Evolutionary conservation across 2,888 invertebrate species (phyloP).

Genomic region (Julus scanicus): DNA sequence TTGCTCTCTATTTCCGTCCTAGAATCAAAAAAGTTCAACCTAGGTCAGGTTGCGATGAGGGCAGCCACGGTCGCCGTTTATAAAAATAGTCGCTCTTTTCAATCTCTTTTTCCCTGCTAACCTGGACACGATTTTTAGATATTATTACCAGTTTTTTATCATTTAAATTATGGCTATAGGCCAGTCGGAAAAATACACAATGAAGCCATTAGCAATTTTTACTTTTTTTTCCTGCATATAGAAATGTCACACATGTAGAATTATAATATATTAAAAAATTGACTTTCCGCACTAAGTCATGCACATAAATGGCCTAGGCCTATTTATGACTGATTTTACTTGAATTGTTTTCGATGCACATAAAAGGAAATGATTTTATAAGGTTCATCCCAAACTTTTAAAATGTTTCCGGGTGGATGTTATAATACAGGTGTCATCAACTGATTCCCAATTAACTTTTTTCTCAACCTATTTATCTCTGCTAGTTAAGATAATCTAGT

Average conservation of each 20-base stretch:
- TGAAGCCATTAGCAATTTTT: slow-evolving; percentile 9
- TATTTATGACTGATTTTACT: too few species aligned
- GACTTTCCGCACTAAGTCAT: too few species aligned
- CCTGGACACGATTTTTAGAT: not conserved
- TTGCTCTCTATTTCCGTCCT: slow-evolving; percentile 19
- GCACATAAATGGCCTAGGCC: too few species aligned
- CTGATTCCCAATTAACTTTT: too few species aligned
- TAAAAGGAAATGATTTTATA: not conserved
- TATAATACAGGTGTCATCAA: too few species aligned
- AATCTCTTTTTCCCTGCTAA: slow-evolving; percentile 19
- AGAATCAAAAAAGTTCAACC: slow-evolving; percentile 11
- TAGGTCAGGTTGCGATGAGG: not conserved
- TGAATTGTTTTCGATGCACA: not conserved
- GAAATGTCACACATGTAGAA: not conserved
- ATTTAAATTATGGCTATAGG: slow-evolving; percentile 11
- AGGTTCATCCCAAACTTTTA: not conserved
- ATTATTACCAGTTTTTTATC: not conserved
- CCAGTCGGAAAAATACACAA: slow-evolving; percentile 1
- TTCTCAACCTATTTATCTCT: too few species aligned
- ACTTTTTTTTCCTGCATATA: slow-evolving; percentile 1
- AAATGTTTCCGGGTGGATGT: not conserved
- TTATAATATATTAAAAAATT: not conserved
- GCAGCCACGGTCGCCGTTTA: slow-evolving; percentile 2
- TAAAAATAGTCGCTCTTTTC: slow-evolving; percentile 2
- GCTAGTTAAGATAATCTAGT: too few species aligned